Conservation (phyloP, 1,140 invertebrate genomes). For the Bombus impatiens region DNA sequence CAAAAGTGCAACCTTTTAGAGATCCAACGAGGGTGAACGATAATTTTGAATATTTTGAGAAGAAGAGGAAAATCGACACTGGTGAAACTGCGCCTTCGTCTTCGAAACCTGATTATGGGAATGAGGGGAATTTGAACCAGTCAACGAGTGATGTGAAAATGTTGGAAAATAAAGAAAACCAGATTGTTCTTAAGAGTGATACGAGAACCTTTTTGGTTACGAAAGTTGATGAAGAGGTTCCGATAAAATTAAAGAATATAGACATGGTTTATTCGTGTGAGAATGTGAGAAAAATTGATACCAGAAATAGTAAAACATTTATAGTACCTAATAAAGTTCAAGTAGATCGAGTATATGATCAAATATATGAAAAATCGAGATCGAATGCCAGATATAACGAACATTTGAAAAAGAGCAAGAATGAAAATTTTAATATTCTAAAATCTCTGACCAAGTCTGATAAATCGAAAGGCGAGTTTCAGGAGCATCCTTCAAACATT, state of each 20-base stretch:
- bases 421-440: neutral
- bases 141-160: neutral
- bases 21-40: neutral
- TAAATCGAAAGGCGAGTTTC: neutral
- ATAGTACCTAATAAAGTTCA: neutral
- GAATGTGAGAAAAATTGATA: neutral
- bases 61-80: neutral
- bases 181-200: neutral
- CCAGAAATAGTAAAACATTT: no score
- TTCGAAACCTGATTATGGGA: neutral
- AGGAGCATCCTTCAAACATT: neutral
- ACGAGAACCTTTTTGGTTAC: slow-evolving; percentile 19
- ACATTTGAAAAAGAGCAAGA: neutral
- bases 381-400: neutral
- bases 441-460: neutral
- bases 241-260: neutral
- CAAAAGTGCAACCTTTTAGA: neutral
- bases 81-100: neutral
- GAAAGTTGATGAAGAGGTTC: slow-evolving; percentile 1
- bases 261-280: neutral
- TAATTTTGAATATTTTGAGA: neutral
- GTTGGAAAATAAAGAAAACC: neutral
- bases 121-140: neutral
- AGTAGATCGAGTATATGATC: neutral
- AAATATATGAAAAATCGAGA: neutral